Conservation (phyloP, 2,888 invertebrate genomes). For the Lepidonotus clava region DNA sequence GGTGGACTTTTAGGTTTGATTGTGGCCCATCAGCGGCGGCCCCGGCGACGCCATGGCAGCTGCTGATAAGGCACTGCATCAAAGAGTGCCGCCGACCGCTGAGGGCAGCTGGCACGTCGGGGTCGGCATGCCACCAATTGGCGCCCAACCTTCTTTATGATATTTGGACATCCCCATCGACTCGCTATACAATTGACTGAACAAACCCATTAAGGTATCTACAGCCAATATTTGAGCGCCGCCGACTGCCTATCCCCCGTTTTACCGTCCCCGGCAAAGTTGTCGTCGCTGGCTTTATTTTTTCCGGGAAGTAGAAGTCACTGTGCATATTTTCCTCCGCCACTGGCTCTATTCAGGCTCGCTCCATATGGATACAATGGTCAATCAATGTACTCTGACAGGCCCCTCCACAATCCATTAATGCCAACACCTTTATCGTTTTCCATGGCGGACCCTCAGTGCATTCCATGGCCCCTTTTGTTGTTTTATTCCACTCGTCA, state of each 20-base stretch:
- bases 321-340: background rate
- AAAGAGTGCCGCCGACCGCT: background rate
- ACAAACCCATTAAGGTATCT: background rate
- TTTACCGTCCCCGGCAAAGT: background rate
- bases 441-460: background rate
- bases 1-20: slow-evolving; percentile 2
- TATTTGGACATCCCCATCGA: slow-evolving; percentile 22
- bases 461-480: background rate
- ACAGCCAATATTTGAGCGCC: background rate
- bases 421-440: background rate
- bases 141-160: slow-evolving; percentile 26
- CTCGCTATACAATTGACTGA: background rate
- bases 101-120: background rate
- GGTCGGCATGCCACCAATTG: slow-evolving; percentile 36
- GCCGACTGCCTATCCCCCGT: background rate
- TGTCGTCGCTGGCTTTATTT: background rate
- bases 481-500: slow-evolving; percentile 19
- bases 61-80: slow-evolving; percentile 17
- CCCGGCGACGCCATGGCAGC: slow-evolving; percentile 3
- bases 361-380: background rate
- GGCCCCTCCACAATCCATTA: background rate
- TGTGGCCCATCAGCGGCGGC: background rate
- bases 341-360: background rate
- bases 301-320: background rate
- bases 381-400: background rate